Evolutionary conservation across 1,140 invertebrate genomes (phyloP).

Genomic region (Grapholita molesta): DNA sequence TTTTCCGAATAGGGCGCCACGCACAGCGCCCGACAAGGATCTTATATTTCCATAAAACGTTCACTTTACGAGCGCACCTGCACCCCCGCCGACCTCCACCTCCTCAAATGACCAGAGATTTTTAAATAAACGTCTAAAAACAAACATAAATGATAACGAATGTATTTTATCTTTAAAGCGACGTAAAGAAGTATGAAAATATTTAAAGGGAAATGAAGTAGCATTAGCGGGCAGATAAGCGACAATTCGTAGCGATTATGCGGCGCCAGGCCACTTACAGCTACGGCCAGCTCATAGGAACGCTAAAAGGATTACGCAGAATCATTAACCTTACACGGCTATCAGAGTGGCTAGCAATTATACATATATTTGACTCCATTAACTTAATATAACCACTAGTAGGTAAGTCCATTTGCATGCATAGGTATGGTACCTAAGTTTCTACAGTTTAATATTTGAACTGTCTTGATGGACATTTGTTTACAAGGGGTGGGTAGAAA

Average conservation of each 20-base stretch:
- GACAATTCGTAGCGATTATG: background rate
- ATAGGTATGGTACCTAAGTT: too few relatives aligned
- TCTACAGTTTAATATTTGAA: too few relatives aligned
- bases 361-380: too few relatives aligned
- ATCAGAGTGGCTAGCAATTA: too few relatives aligned
- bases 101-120: conserved; percentile 31
- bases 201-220: background rate
- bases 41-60: conserved; percentile 58
- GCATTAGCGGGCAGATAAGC: background rate
- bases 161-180: conserved; percentile 3
- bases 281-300: background rate
- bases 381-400: too few relatives aligned
- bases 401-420: too few relatives aligned
- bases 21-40: conserved; percentile 41
- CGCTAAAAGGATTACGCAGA: background rate
- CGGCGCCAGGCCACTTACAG: background rate
- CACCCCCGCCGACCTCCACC: conserved; percentile 27
- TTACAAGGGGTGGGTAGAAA: too few relatives aligned
- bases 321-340: too few relatives aligned
- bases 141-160: conserved; percentile 12
- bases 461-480: too few relatives aligned
- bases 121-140: conserved; percentile 17
- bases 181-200: background rate
- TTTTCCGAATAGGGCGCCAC: conserved; percentile 26
- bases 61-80: conserved; percentile 49